Conservation (phyloP, 2,888 invertebrate genomes). For the Sussaba pulchella region DNA sequence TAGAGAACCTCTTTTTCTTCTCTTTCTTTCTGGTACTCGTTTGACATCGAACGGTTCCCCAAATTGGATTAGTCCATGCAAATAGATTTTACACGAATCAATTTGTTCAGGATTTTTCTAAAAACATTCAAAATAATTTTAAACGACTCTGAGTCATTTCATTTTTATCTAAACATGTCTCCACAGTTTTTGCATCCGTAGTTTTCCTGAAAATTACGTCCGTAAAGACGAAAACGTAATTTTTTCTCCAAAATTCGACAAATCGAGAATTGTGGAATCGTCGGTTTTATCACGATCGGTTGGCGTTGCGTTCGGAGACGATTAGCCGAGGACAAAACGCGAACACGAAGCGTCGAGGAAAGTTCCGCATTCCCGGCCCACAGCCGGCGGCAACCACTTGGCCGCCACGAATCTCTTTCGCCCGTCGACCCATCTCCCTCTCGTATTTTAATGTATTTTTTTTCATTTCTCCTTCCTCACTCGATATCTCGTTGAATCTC, state of each 20-base stretch:
- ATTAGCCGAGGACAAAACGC: conserved; percentile 21
- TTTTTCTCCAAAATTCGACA: not conserved
- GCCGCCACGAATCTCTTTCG: conserved; percentile 69
- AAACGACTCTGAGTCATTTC: too few relatives aligned
- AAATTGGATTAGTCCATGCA: too few relatives aligned
- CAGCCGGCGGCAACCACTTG: conserved; percentile 79
- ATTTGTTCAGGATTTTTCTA: too few relatives aligned
- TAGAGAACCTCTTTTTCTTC: too few relatives aligned
- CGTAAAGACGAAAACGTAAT: too few relatives aligned
- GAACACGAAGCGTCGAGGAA: conserved; percentile 63
- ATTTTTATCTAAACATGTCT: too few relatives aligned
- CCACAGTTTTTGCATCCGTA: too few relatives aligned
- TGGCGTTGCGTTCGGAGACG: conserved; percentile 21
- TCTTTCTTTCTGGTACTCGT: too few relatives aligned
- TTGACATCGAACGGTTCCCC: too few relatives aligned
- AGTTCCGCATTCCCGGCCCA: conserved; percentile 84
- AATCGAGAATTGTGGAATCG: conserved; percentile 6
- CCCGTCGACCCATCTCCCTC: conserved; percentile 57
- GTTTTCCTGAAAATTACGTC: too few relatives aligned
- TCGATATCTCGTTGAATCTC: conserved; percentile 66
- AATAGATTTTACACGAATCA: too few relatives aligned
- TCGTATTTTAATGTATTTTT: not conserved
- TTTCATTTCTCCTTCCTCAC: conserved; percentile 8
- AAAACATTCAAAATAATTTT: too few relatives aligned
- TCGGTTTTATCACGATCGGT: conserved; percentile 25